Base-by-base conservation (phyloP, 2,797 vertebrate species). In the Australoheros facetus region DNA sequence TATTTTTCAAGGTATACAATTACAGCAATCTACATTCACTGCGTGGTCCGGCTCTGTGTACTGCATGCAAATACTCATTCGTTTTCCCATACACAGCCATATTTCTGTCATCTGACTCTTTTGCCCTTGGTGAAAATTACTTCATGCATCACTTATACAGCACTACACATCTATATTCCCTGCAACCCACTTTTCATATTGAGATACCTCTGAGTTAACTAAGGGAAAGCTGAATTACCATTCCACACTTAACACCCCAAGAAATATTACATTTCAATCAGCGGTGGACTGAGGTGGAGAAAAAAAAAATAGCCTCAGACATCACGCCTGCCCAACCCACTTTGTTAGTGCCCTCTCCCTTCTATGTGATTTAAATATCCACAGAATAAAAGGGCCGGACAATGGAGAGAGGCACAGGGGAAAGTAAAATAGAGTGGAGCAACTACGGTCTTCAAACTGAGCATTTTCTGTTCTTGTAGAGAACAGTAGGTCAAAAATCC, bases 51-150 rank as follows among this genome's bases (percentile, higher is more conserved):
- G 71, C 75, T 64, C 37, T 75, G 72, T 81, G 84, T 48, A 56
- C 57, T 62, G 90, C 79, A 93, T 93, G 83, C 85, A 91, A 92
- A 95, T 92, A 77, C 34, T 58, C 73, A 48, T 77, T 75, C 54
- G 53, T 82, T 92, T 89, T 79, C 74, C 62, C 45, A 51, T 42
- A 88, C 34, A 56, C 82, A 89, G 73, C 80, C 55, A 78, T 82
- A 84, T 91, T 91, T 87, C 77, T 85, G 75, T 76, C 73, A 81
- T 77, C 57, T 79, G 90, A 94, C 93, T 94, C 85, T 74, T 93
- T 92, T 91, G 94, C 90, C 93, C 93, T 95, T 94, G 91, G 79
- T 88, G 83, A 86, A 94, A 94, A 94, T 92, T 79, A 93, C 94
- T 94, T 92, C 84, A 93, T 94, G 92, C 93, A 92, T 93, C 92